Evolutionary conservation across 53 echinoderm and acorn worm species (phyloP).

Genomic region (Hippasteria phrygiana): DNA sequence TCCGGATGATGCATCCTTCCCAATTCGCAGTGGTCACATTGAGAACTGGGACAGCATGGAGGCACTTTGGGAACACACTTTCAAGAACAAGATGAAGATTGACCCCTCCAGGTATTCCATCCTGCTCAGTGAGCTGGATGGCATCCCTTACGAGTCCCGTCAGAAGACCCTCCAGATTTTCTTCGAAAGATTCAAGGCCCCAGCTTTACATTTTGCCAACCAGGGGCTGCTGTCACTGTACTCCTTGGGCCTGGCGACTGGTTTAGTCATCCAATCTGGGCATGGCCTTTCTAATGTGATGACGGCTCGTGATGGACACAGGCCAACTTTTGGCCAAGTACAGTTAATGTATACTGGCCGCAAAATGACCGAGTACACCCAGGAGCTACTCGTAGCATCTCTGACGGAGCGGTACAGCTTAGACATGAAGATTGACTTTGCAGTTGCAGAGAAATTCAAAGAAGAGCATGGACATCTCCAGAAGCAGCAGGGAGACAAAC

Average conservation of each 20-base stretch:
- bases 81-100: constrained; percentile 26
- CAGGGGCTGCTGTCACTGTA: constrained; percentile 74
- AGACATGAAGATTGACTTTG: constrained; percentile 3
- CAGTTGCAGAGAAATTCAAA: constrained; percentile 61
- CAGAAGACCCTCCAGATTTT: constrained; percentile 52
- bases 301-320: constrained; percentile 76
- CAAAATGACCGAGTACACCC: constrained; percentile 50
- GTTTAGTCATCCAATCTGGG: constrained; percentile 76
- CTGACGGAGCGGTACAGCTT: not conserved
- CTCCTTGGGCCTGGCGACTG: constrained; percentile 70
- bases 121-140: constrained; percentile 58
- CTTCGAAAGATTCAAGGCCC: constrained; percentile 68
- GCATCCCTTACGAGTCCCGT: constrained; percentile 22
- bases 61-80: constrained; percentile 12
- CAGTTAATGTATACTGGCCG: constrained; percentile 54
- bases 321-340: constrained; percentile 61
- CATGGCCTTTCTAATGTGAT: constrained; percentile 46
- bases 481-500: not conserved
- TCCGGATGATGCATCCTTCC: not conserved
- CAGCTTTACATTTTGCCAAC: constrained; percentile 63
- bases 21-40: constrained; percentile 20
- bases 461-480: constrained; percentile 24
- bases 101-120: constrained; percentile 55
- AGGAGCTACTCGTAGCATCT: not conserved
- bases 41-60: constrained; percentile 55